Conservation (phyloP, 2,888 invertebrate genomes). For the Choreutis nemorana region DNA sequence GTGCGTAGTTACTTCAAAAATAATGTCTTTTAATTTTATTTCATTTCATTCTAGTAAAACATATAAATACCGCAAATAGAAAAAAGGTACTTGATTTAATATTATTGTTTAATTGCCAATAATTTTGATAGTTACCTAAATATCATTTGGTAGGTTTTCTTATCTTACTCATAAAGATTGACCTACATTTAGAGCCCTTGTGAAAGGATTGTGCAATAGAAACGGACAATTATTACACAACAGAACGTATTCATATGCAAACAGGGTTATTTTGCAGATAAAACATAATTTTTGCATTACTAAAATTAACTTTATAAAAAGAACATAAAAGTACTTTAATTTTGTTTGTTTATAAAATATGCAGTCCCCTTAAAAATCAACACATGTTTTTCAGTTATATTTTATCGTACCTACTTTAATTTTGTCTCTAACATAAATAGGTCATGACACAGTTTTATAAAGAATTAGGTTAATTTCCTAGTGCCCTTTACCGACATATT, state of each 20-base stretch:
- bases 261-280: conserved; percentile 52
- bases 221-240: conserved; percentile 67
- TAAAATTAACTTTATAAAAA: conserved; percentile 19
- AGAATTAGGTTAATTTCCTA: conserved; percentile 53
- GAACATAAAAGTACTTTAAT: conserved; percentile 19
- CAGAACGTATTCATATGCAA: conserved; percentile 56
- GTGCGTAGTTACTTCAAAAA: too few species aligned
- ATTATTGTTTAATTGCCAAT: too few species aligned
- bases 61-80: too few species aligned
- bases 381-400: neutral
- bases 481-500: conserved; percentile 65
- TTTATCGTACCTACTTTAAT: too few species aligned
- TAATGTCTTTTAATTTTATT: too few species aligned
- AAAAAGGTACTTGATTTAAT: too few species aligned
- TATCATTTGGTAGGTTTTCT: too few species aligned
- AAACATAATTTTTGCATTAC: conserved; percentile 31
- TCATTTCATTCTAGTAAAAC: too few species aligned
- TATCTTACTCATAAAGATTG: conserved; percentile 55
- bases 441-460: conserved; percentile 49
- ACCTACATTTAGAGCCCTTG: conserved; percentile 66
- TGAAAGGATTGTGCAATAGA: conserved; percentile 68
- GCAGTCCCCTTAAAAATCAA: neutral
- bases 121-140: too few species aligned
- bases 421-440: conserved; percentile 33
- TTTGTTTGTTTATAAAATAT: conserved; percentile 13